phyloP scores from a whole-genome alignment of 2,113 vertebrate species.

The Tragelaphus scriptus region DNA sequence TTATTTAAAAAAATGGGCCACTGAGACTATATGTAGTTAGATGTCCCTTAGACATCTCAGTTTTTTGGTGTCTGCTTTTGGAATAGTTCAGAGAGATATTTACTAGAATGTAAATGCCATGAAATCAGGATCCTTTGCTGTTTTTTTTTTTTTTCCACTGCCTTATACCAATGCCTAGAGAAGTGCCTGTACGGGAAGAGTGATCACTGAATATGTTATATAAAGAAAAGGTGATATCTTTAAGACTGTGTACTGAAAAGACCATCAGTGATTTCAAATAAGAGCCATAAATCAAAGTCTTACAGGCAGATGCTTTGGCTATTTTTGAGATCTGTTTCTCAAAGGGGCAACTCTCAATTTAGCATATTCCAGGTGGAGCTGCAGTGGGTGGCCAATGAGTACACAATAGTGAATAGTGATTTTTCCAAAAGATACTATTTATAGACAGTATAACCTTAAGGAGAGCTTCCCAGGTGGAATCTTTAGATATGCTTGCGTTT shows the following conservation, averaged over 20 bases:
- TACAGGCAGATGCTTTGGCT: not conserved
- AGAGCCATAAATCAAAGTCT: slow-evolving; percentile 1
- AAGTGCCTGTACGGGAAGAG: not conserved
- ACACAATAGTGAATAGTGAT: not conserved
- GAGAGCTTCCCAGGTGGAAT: not conserved
- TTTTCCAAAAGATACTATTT: not conserved
- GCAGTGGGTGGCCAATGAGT: not conserved
- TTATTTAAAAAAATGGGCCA: not conserved
- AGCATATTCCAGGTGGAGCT: not conserved
- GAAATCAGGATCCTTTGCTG: not conserved
- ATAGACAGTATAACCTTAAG: not conserved
- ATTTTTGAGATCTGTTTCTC: not conserved
- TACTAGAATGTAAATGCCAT: not conserved
- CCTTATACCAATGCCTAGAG: not conserved
- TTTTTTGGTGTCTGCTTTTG: not conserved
- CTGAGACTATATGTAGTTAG: not conserved
- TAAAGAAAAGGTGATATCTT: not conserved
- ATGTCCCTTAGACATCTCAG: not conserved
- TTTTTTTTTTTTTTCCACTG: not conserved
- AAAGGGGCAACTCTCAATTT: not conserved
- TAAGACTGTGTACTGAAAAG: not conserved
- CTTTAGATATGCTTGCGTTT: not conserved
- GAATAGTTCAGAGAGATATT: not conserved
- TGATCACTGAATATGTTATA: not conserved
- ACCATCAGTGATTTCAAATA: not conserved